Conservation (phyloP, 1,140 invertebrate genomes). For the Caenorhabditis latens region DNA sequence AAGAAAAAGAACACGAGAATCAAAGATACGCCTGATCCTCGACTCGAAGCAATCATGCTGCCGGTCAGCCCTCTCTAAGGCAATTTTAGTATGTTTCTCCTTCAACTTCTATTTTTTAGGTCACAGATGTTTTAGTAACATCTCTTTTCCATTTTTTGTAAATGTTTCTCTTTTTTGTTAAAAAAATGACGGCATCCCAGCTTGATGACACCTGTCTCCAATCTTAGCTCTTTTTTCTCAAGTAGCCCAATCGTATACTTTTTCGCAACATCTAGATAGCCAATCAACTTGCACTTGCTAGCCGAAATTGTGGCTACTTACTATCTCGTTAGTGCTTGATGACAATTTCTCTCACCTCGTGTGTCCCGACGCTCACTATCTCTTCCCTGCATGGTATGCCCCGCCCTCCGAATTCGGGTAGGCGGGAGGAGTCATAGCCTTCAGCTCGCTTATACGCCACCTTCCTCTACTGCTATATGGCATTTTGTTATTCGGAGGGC, state of each 20-base stretch:
- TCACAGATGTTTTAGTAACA: background rate
- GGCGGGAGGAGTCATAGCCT: slow-evolving; percentile 48
- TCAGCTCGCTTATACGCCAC: slow-evolving; percentile 41
- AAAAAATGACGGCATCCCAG: background rate
- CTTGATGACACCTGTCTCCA: background rate
- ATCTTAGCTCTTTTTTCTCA: background rate
- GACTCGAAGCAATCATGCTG: slow-evolving; percentile 48
- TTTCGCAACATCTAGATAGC: background rate
- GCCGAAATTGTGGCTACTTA: background rate
- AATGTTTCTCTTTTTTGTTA: background rate
- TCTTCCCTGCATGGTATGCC: slow-evolving; percentile 31
- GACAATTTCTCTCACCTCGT: slow-evolving; percentile 34
- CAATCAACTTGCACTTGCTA: background rate
- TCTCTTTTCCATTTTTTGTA: background rate
- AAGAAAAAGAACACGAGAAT: slow-evolving; percentile 51
- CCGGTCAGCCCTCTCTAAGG: background rate
- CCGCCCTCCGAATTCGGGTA: slow-evolving; percentile 29
- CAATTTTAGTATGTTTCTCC: slow-evolving; percentile 3
- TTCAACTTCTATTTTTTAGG: background rate
- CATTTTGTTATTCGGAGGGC: slow-evolving; percentile 14
- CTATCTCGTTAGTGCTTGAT: slow-evolving; percentile 17
- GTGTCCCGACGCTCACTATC: slow-evolving; percentile 16
- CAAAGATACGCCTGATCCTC: slow-evolving; percentile 41
- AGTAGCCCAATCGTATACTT: too few species aligned
- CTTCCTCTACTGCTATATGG: background rate